Evolutionary conservation across 2,888 invertebrate genomes (phyloP).

Genomic region (Timema podura): DNA sequence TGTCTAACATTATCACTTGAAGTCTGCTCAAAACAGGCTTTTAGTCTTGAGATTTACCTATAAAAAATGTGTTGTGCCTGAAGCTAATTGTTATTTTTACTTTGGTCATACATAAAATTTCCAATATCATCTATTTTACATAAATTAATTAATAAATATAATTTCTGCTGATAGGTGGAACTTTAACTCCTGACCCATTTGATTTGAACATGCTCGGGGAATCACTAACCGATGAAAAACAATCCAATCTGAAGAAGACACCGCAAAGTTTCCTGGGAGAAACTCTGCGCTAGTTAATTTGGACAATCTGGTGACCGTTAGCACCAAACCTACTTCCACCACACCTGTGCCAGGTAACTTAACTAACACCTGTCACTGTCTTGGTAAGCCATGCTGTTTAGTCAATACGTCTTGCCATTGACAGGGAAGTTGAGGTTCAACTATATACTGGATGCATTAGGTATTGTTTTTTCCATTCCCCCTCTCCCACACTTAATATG

Average conservation of each 20-base stretch:
- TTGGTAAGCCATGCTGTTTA: background rate
- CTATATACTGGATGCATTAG: background rate
- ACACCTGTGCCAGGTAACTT: conserved; percentile 22
- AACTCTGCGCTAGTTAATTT: conserved; percentile 96
- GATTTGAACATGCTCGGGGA: conserved; percentile 61
- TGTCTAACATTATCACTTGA: too few relatives aligned
- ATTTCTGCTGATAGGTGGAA: conserved; percentile 38
- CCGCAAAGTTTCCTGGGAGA: conserved; percentile 96
- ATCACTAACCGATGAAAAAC: conserved; percentile 42
- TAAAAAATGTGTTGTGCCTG: too few relatives aligned
- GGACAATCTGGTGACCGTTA: conserved; percentile 82
- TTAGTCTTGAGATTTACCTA: too few relatives aligned
- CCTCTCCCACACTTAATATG: too few relatives aligned
- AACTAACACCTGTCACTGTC: background rate
- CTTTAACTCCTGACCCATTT: conserved; percentile 57
- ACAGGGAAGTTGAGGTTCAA: background rate
- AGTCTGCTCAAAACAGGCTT: too few relatives aligned
- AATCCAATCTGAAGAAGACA: conserved; percentile 72
- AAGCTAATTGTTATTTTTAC: too few relatives aligned
- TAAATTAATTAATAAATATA: background rate
- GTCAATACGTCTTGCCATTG: background rate
- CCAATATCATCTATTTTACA: background rate
- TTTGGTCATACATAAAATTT: too few relatives aligned
- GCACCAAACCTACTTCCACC: conserved; percentile 41
- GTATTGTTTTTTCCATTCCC: background rate